Evolutionary conservation across 2,888 invertebrate species (phyloP), one percentile per base, ranked within the genome.

Genomic region (Scaptomyza cyrtandrae): DNA sequence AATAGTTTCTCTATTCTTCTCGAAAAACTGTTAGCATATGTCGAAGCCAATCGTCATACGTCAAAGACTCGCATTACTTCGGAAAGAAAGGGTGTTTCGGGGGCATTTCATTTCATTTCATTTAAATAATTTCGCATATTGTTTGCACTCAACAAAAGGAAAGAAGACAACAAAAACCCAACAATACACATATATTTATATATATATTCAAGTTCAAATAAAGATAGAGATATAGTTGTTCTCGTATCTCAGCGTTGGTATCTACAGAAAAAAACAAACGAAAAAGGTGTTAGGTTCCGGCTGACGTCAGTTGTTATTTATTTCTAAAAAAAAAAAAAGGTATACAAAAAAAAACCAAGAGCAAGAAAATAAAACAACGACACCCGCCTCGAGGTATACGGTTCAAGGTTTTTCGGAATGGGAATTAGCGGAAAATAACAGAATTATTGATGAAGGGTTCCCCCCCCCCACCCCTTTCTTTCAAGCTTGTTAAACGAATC

Each of bases 81-180:
- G 63, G 41, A 13, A 19, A 19, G 33, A 19, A 35, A n/a, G 19
- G 35, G 50, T 35, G 33, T 33, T 33, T 24, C 3, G 37, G n/a
- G 24, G 37, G 37, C 52, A 53, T 67, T 41, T 72, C 65, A 64
- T 87, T 88, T 66, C 52, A 53, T 67, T 41, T 72, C 65, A 64
- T 87, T 88, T 66, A 71, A 86, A 83, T 88, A 83, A 86, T 78
- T 88, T 88, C 71, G 71, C 80, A 66, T 85, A 82, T 87, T 87
- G 75, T 87, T 84, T 76, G 84, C 69, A 73, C 50, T 45, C 48
- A 72, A 80, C 80, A 75, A 77, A 78, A 74, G 77, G 59, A 68
- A 43, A 43, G 53, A 61, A 6, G 41, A 71, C 46, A 71, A 71
- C 52, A 41, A 13, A 13, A n/a, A 33, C 27, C 29, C 3, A 1